Evolutionary conservation across 1,140 invertebrate genomes (phyloP).

Genomic region (Heliothis virescens): DNA sequence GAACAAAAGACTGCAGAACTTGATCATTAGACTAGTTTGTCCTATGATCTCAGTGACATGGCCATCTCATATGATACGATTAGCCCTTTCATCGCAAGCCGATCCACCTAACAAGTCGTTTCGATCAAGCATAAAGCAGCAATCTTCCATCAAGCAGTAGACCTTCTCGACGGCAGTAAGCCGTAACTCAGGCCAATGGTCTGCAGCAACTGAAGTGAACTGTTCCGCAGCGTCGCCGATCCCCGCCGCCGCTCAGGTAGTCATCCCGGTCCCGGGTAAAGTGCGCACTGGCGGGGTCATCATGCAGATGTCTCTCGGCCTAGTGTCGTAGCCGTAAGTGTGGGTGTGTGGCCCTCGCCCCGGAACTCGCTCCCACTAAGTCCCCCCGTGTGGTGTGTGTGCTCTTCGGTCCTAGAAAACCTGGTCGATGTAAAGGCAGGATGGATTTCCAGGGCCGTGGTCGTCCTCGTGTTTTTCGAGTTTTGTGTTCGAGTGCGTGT

Average conservation of each 20-base stretch:
- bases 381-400: constrained; percentile 60
- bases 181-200: neutral
- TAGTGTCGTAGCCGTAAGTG: constrained; percentile 76
- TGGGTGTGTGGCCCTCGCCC: constrained; percentile 50
- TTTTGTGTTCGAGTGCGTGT: constrained; percentile 53
- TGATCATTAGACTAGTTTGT: too few relatives aligned
- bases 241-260: constrained; percentile 70
- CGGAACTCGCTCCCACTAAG: neutral
- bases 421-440: constrained; percentile 26
- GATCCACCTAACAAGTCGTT: constrained; percentile 27
- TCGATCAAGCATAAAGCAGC: constrained; percentile 35
- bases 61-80: neutral
- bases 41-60: constrained; percentile 1
- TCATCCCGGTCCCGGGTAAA: constrained; percentile 82
- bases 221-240: constrained; percentile 70
- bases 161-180: neutral
- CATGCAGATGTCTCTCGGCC: constrained; percentile 66
- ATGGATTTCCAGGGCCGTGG: constrained; percentile 13
- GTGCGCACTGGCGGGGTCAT: constrained; percentile 75
- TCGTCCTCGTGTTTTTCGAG: constrained; percentile 17
- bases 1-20: too few relatives aligned
- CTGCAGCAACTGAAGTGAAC: constrained; percentile 56
- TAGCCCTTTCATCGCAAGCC: constrained; percentile 4
- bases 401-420: constrained; percentile 16
- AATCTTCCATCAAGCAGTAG: constrained; percentile 22